Conservation (phyloP, 2,888 invertebrate genomes). For the Pterobdella sp. region DNA sequence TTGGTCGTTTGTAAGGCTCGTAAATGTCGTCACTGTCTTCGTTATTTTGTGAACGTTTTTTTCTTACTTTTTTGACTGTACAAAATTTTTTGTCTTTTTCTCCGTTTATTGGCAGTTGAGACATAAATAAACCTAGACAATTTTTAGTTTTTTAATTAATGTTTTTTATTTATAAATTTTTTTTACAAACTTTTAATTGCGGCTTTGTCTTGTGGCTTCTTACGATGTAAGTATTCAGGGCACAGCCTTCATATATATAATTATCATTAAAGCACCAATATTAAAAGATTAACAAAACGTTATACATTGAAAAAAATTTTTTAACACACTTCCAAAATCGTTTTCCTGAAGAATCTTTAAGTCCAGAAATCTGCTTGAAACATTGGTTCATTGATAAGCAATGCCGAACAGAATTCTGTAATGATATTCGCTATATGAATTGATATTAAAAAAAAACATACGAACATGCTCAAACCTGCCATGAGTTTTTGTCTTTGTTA, state of each 20-base stretch:
- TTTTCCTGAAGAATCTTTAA: constrained; percentile 26
- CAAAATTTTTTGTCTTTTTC: neutral
- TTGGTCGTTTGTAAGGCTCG: neutral
- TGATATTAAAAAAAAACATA: neutral
- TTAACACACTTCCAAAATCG: constrained; percentile 25
- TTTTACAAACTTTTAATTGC: neutral
- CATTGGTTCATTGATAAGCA: constrained; percentile 25
- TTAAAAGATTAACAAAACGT: no score
- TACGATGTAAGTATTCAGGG: constrained; percentile 12
- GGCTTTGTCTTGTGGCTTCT: constrained; percentile 18
- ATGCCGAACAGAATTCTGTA: constrained; percentile 30
- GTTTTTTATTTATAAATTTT: no score
- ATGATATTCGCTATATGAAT: neutral
- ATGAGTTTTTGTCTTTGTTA: constrained; percentile 22
- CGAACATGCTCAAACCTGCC: constrained; percentile 21
- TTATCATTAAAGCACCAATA: no score
- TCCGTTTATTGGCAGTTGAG: neutral
- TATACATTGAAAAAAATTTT: no score
- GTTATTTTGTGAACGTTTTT: neutral
- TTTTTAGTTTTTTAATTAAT: no score
- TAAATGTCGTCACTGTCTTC: neutral
- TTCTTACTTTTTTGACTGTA: neutral
- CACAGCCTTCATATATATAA: neutral
- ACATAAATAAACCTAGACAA: no score
- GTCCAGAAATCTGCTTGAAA: constrained; percentile 20